phyloP scores from a whole-genome alignment of 2,888 invertebrate genomes.

The Priocnemis perturbator region DNA sequence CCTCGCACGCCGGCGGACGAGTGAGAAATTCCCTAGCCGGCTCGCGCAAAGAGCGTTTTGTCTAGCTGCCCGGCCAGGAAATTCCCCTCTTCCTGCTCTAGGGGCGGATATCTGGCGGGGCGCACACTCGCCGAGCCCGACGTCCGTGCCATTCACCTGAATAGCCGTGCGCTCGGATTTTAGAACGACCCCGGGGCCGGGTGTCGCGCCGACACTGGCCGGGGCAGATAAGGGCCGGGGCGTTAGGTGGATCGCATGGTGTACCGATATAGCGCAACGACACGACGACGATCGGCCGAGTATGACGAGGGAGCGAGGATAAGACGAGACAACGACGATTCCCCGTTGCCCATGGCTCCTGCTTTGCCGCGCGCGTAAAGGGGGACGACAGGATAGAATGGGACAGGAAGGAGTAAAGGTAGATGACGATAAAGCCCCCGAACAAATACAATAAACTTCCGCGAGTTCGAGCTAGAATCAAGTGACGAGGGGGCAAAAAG shows the following conservation, averaged over 20 bases:
- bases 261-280: constrained; percentile 1
- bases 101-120: background rate
- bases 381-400: too few species aligned
- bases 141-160: background rate
- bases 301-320: constrained; percentile 7
- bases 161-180: constrained; percentile 6
- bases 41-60: too few species aligned
- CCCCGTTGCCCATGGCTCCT: too few species aligned
- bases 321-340: constrained; percentile 5
- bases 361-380: too few species aligned
- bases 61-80: background rate
- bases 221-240: constrained; percentile 2
- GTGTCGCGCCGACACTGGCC: constrained; percentile 7
- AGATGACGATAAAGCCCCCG: too few species aligned
- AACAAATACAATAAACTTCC: too few species aligned
- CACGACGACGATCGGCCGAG: constrained; percentile 1
- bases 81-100: background rate
- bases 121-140: background rate
- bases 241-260: constrained; percentile 1
- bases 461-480: too few species aligned
- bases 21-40: too few species aligned
- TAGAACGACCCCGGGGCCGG: background rate
- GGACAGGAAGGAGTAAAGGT: too few species aligned
- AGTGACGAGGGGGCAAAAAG: too few species aligned
- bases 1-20: too few species aligned